A percentile compares a stretch with the other conserved stretches of the same genome.
phyloP scores from a whole-genome alignment of 2,113 vertebrate species.

The Eulacestoma nigropectus region DNA sequence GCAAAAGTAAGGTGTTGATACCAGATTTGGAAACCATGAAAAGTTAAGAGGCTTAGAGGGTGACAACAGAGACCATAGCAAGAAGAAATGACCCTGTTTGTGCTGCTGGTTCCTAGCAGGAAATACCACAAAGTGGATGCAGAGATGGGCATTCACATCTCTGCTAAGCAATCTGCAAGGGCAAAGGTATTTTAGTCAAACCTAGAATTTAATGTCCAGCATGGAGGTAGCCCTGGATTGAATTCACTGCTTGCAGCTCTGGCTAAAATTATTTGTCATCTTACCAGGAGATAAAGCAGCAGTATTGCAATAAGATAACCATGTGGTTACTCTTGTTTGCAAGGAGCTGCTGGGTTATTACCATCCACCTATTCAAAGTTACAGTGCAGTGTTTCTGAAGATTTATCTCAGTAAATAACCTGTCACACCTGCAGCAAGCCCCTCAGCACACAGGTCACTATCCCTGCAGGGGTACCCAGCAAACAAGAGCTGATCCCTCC shows the following conservation, averaged over 20 bases:
- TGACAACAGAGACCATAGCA: neutral
- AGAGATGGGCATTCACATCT: neutral
- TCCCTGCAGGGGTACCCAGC: neutral
- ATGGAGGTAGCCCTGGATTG: neutral
- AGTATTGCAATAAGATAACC: neutral
- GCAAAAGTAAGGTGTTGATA: neutral
- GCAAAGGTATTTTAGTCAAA: neutral
- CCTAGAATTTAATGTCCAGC: neutral
- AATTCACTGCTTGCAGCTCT: neutral
- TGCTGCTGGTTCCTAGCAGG: neutral
- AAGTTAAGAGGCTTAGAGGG: neutral
- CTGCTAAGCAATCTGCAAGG: neutral
- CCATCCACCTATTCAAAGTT: accelerated
- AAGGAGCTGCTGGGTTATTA: neutral
- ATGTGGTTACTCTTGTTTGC: neutral
- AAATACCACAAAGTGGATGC: neutral
- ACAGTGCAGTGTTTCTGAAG: neutral
- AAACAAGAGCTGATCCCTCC: neutral
- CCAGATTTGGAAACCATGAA: neutral
- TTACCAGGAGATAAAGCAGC: neutral
- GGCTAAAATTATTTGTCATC: neutral
- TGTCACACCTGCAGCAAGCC: neutral
- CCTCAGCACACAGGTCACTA: neutral
- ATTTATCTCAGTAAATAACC: neutral
- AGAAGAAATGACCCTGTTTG: neutral